Evolutionary conservation across 1,140 invertebrate genomes (phyloP), one percentile per base, ranked within the genome.

Genomic region (Pentalonia nigronervosa): DNA sequence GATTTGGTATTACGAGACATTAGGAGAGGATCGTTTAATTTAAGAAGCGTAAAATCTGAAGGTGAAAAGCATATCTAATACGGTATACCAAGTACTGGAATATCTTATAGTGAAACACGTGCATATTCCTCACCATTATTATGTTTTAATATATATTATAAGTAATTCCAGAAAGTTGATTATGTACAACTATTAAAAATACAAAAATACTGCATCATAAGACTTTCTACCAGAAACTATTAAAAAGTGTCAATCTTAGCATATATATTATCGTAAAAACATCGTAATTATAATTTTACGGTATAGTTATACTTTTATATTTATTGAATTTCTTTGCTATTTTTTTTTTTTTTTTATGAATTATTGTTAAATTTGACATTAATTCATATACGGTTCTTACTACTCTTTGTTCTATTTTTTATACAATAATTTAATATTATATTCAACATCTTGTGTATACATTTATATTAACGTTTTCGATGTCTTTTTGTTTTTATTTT

Each of bases 1-100:
- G 95, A 95, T 81, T 93, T 94, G 47, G 94, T 95, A 4, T 94
- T 95, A 94, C 90, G 93, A 53, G 95, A 95, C 47, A 95, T 95
- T 56, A 94, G 94, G 45, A 94, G 94, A 76, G 95, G 95, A 36
- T 94, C 94, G 25, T 95, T 95, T 84, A 94, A 95, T 88, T 89
- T 95, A n/a, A 94, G 41, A 88, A 84, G 90, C 9, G 76, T 91
- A 9, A 93, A 87, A 53, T 48, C 76, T 9, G 4, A 34, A 84
- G 50, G 88, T 2, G 48, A 84, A n/a, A 60, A 60, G 14, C n/a
- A 81, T 36, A 90, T 90, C 45, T 90, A 89, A 89, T 17, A n/a
- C 34, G 3, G 7, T 21, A 34, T 36, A 53, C n/a, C n/a, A 36
- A 87, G 34, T 21, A n/a, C 20, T 48, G 6, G 20, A 86, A 50